Percentiles rank a stretch among this genome's conserved stretches.
Conservation (phyloP, 2,888 invertebrate genomes). For the Trichogramma dendrolimi region DNA sequence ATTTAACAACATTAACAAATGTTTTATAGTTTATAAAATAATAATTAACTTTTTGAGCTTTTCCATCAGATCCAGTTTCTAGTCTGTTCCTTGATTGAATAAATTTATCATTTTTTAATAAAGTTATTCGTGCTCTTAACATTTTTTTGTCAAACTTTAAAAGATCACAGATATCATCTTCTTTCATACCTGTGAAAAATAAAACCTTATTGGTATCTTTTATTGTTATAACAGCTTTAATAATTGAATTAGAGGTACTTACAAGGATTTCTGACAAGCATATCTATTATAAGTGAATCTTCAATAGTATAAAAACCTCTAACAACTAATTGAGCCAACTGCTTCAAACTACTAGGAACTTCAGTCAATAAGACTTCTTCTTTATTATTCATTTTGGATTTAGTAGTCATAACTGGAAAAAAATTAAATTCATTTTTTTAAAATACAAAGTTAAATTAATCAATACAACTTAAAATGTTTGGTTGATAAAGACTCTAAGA, state of each 20-base stretch:
- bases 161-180: slow-evolving; percentile 85
- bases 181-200: slow-evolving; percentile 67
- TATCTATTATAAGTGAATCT: slow-evolving; percentile 90
- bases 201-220: neutral
- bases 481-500: too few species aligned
- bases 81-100: slow-evolving; percentile 87
- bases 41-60: slow-evolving; percentile 93
- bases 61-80: slow-evolving; percentile 92
- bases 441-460: neutral
- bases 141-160: slow-evolving; percentile 92
- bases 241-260: slow-evolving; percentile 46
- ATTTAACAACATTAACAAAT: slow-evolving; percentile 96
- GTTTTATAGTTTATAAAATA: slow-evolving; percentile 97
- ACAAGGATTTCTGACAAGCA: slow-evolving; percentile 93
- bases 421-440: neutral
- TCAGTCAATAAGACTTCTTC: slow-evolving; percentile 79
- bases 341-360: slow-evolving; percentile 89
- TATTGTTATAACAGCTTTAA: slow-evolving; percentile 1
- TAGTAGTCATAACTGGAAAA: neutral
- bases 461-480: neutral
- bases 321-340: slow-evolving; percentile 84
- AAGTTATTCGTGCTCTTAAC: slow-evolving; percentile 80
- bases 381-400: slow-evolving; percentile 59
- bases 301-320: slow-evolving; percentile 92
- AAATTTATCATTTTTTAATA: slow-evolving; percentile 87